Evolutionary conservation across 2,797 vertebrate genomes (phyloP), one percentile per base, ranked within the genome.

Genomic region (Oreochromis grahami): DNA sequence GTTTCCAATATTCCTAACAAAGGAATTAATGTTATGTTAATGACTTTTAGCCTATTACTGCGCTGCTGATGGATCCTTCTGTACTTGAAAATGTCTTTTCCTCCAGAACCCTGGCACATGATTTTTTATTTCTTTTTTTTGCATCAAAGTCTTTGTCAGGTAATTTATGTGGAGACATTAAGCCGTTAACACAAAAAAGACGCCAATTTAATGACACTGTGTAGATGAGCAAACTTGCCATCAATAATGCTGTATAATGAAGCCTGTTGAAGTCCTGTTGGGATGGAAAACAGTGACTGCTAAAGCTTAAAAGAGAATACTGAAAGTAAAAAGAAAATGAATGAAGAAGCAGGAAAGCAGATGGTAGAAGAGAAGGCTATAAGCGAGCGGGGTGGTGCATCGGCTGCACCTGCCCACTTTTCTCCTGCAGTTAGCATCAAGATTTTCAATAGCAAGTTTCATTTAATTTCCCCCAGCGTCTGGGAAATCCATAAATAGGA

Each of bases 111-210:
- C 83, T 83, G 80, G 87, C 72, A 51, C 93, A 48, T 88, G 92
- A 86, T 86, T 93, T 91, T 93, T 92, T 90, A 90, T 43, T 41
- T 10, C 3, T 21, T 43, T 14, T 13, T 29, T 58, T 15, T 92
- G 87, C 95, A 93, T 95, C 92, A 93, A 56, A 90, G 90, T 90
- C 91, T 93, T 95, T 96, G 95, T 96, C 96, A 96, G 95, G 94
- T 96, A 96, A 96, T 96, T 96, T 96, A 96, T 93, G 87, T 87
- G 72, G 86, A 85, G 87, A 94, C 95, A 96, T 96, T 95, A 96
- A 95, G 91, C 84, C 79, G 82, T 95, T 96, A 95, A 96, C 95
- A 94, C 89, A 92, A 92, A 92, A 93, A 94, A 91, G 86, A 88
- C 78, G 93, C 88, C 91, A 53, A 86, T 94, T 94, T 96, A 96